Conservation (phyloP, 2,797 vertebrate genomes). For the Euthynnus affinis region DNA sequence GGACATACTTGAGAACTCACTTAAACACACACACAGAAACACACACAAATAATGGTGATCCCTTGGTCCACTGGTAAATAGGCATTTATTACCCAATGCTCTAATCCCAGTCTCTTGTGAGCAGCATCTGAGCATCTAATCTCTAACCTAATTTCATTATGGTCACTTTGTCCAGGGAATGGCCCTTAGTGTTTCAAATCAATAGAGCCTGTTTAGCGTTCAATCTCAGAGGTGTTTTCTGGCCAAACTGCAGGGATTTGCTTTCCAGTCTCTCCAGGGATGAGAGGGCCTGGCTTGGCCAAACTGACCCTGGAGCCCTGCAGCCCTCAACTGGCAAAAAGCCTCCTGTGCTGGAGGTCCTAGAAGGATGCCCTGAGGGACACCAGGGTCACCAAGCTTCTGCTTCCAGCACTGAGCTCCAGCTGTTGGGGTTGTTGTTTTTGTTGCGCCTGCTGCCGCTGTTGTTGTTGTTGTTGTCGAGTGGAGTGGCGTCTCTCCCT, state of each 20-base stretch:
- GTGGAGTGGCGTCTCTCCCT: conserved; percentile 44
- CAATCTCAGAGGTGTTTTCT: conserved; percentile 72
- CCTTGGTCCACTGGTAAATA: conserved; percentile 48
- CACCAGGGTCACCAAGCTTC: conserved; percentile 57
- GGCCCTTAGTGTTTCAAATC: conserved; percentile 76
- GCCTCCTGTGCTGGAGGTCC: conserved; percentile 57
- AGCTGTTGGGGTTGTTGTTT: conserved; percentile 71
- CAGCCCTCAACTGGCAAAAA: conserved; percentile 71
- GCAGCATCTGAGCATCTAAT: conserved; percentile 66
- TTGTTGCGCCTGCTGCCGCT: conserved; percentile 69
- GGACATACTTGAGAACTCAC: background rate
- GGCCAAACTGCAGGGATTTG: conserved; percentile 73
- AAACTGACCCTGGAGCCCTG: conserved; percentile 80
- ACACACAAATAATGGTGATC: conserved; percentile 29
- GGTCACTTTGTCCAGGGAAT: conserved; percentile 81
- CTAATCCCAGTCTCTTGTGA: conserved; percentile 65
- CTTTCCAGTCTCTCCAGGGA: conserved; percentile 68
- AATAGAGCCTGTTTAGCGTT: conserved; percentile 72
- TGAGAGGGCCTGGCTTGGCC: conserved; percentile 42
- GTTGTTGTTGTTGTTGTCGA: conserved; percentile 84
- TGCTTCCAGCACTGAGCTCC: conserved; percentile 45
- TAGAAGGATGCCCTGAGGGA: conserved; percentile 59
- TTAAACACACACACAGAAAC: conserved; percentile 4
- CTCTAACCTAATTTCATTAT: conserved; percentile 84
- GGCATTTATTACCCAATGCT: conserved; percentile 50